Percentiles rank a stretch among this genome's conserved stretches.
Conservation (phyloP, 2,888 invertebrate species). For the Harmothoe impar region DNA sequence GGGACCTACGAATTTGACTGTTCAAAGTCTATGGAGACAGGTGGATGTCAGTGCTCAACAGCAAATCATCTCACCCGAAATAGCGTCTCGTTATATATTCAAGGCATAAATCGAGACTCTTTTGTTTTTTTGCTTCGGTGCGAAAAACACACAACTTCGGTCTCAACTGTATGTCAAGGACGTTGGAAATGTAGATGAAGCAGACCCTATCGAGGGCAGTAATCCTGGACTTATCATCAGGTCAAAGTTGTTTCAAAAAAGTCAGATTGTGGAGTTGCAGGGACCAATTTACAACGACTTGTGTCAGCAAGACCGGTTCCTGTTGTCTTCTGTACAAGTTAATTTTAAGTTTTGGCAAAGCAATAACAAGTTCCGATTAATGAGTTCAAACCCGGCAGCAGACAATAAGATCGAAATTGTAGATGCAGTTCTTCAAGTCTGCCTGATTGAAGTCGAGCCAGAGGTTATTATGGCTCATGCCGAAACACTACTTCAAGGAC, state of each 20-base stretch:
- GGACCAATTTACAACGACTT: background rate
- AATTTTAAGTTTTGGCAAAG: background rate
- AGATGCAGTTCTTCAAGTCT: slow-evolving; percentile 33
- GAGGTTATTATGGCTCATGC: slow-evolving; percentile 3
- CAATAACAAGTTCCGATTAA: background rate
- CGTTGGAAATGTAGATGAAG: background rate
- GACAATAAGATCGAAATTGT: slow-evolving; percentile 34
- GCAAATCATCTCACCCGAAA: background rate
- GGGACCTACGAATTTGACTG: slow-evolving; percentile 4
- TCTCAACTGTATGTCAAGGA: background rate
- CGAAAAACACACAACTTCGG: background rate
- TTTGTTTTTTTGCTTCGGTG: background rate
- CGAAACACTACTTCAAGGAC: background rate
- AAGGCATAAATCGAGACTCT: background rate
- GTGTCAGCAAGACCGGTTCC: slow-evolving; percentile 8
- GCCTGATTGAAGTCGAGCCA: background rate
- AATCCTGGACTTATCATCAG: background rate
- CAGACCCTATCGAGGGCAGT: background rate
- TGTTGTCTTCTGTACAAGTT: background rate
- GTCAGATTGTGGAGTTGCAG: background rate
- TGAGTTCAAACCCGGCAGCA: background rate
- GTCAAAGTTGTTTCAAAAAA: background rate
- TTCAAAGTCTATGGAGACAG: slow-evolving; percentile 15
- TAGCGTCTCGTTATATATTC: background rate
- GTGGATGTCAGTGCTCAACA: slow-evolving; percentile 46